Percentiles rank a stretch among this genome's conserved stretches.
phyloP scores from a whole-genome alignment of 2,113 vertebrate species.

The Rattus rattus region DNA sequence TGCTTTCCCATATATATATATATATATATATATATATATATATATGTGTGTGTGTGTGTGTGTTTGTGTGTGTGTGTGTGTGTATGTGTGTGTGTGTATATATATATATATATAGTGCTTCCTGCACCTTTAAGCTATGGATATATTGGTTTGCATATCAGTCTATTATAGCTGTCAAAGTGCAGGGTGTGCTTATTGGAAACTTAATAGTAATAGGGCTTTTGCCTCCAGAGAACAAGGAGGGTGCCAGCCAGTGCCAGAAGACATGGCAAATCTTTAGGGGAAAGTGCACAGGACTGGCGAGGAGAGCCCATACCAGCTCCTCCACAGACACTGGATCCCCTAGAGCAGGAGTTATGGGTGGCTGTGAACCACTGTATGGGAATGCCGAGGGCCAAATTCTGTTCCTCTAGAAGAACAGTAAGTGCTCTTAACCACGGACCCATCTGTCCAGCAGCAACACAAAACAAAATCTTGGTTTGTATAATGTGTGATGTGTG shows the following conservation, averaged over 20 bases:
- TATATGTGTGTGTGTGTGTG: too few species aligned
- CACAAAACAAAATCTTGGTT: background rate
- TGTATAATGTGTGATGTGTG: too few species aligned
- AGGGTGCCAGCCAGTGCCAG: background rate
- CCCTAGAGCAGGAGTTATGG: background rate
- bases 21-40: too few species aligned
- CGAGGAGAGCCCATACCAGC: background rate
- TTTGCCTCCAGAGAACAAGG: background rate
- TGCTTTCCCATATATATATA: too few species aligned
- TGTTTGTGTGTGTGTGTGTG: too few species aligned
- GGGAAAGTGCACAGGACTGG: background rate
- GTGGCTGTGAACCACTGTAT: background rate
- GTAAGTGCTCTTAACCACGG: background rate
- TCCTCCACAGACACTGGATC: background rate
- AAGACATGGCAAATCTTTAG: background rate
- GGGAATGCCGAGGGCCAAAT: background rate
- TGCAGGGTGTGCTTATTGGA: background rate
- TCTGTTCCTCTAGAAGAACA: background rate
- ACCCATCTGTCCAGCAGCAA: background rate
- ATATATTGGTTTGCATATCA: background rate
- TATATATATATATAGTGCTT: slow-evolving; percentile 26
- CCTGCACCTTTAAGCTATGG: background rate
- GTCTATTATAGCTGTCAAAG: background rate
- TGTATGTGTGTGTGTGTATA: too few species aligned
- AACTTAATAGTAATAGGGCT: too few species aligned